phyloP scores from a whole-genome alignment of 2,888 invertebrate genomes.

The Lucinisca nassula region DNA sequence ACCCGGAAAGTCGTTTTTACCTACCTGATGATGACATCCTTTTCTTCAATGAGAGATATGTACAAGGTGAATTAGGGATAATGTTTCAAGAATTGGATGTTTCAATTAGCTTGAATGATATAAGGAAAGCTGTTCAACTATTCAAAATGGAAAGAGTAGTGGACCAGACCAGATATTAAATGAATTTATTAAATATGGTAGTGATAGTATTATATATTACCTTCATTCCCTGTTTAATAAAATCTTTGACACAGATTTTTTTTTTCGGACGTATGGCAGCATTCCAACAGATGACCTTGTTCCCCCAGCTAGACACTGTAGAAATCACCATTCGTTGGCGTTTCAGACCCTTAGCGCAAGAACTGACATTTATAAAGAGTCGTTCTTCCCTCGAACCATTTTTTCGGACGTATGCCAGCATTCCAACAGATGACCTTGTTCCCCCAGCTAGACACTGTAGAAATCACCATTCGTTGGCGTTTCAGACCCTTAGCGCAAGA shows the following conservation, averaged over 20 bases:
- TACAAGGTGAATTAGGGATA: neutral
- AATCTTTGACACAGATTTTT: neutral
- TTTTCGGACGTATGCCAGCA: too few relatives aligned
- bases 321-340: too few relatives aligned
- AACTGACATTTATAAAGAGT: too few relatives aligned
- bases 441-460: too few relatives aligned
- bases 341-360: too few relatives aligned
- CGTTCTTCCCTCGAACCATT: too few relatives aligned
- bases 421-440: too few relatives aligned
- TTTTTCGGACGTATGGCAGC: too few relatives aligned
- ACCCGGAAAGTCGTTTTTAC: neutral
- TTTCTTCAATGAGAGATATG: neutral
- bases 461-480: too few relatives aligned
- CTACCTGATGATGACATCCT: neutral
- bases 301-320: too few relatives aligned
- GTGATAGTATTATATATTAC: neutral
- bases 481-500: too few relatives aligned
- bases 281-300: too few relatives aligned
- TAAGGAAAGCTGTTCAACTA: conserved; percentile 6
- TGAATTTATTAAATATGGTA: conserved; percentile 33
- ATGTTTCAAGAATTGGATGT: conserved; percentile 7
- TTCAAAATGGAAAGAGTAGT: neutral
- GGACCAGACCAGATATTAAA: conserved; percentile 18
- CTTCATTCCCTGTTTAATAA: conserved; percentile 1
- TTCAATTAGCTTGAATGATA: neutral